Evolutionary conservation across 2,797 vertebrate species (phyloP).

Genomic region (Hemitrygon akajei): DNA sequence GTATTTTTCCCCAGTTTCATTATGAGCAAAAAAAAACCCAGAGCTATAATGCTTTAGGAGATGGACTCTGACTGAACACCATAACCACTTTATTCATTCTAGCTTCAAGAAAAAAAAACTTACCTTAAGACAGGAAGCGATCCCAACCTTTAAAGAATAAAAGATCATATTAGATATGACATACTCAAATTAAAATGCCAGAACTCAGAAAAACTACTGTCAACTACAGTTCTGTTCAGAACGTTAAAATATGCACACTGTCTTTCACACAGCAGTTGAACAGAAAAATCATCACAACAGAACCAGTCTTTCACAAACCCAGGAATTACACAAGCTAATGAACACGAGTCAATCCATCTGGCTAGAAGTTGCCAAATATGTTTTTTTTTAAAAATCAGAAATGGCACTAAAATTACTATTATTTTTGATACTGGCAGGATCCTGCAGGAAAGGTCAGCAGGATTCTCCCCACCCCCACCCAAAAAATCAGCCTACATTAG

Average conservation of each 20-base stretch:
- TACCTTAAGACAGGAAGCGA: neutral
- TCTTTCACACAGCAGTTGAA: conserved; percentile 35
- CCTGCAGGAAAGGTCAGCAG: too few species aligned
- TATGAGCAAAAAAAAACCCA: neutral
- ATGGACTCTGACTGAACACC: too few species aligned
- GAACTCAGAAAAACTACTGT: neutral
- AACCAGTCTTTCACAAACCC: neutral
- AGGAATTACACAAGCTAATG: too few species aligned
- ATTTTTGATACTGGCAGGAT: too few species aligned
- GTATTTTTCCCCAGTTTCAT: too few species aligned
- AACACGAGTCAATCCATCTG: too few species aligned
- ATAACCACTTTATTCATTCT: neutral
- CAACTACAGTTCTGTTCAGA: conserved; percentile 19
- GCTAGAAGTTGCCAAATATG: too few species aligned
- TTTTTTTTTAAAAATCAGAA: neutral
- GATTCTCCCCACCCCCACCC: too few species aligned
- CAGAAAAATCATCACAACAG: conserved; percentile 31
- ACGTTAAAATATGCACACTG: neutral
- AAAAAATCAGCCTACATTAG: too few species aligned
- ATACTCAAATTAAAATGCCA: too few species aligned
- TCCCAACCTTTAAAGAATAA: neutral
- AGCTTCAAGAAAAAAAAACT: neutral
- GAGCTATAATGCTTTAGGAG: too few species aligned
- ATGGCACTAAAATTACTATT: too few species aligned
- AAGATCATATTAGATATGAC: neutral